A percentile compares a stretch with the other conserved stretches of the same genome.
Evolutionary conservation across 1,140 invertebrate species (phyloP).

Genomic region (Phthorimaea operculella): DNA sequence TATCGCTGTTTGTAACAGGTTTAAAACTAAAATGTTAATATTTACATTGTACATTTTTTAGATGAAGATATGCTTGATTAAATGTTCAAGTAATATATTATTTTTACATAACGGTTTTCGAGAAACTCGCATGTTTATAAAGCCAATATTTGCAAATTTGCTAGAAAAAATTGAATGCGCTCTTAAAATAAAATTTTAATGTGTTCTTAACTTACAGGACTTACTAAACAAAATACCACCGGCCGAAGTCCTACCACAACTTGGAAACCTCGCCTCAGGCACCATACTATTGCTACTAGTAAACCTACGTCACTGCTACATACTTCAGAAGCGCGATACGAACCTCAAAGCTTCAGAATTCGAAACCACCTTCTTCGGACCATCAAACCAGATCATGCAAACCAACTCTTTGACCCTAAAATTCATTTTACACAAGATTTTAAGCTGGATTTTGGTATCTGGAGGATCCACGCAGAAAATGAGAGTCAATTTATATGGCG

Average conservation of each 20-base stretch:
- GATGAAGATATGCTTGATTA: too few relatives aligned
- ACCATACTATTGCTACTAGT: slow-evolving; percentile 76
- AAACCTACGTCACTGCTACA: slow-evolving; percentile 76
- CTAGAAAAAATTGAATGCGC: too few relatives aligned
- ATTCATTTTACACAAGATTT: slow-evolving; percentile 75
- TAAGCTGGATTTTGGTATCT: slow-evolving; percentile 78
- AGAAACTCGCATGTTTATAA: too few relatives aligned
- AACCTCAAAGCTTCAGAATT: slow-evolving; percentile 49
- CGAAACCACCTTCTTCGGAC: slow-evolving; percentile 54
- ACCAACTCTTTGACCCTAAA: slow-evolving; percentile 74
- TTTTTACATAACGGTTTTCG: too few relatives aligned
- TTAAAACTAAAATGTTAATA: too few relatives aligned
- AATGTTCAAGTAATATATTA: too few relatives aligned
- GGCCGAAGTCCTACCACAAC: slow-evolving; percentile 72
- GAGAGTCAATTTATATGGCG: slow-evolving; percentile 83
- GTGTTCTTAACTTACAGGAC: too few relatives aligned
- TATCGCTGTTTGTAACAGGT: too few relatives aligned
- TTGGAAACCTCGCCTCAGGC: slow-evolving; percentile 76
- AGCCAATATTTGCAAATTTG: too few relatives aligned
- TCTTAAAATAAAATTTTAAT: too few relatives aligned
- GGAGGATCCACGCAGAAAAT: slow-evolving; percentile 82
- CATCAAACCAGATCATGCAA: slow-evolving; percentile 56
- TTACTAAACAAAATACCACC: slow-evolving; percentile 76
- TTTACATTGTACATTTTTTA: too few relatives aligned
- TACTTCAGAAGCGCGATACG: slow-evolving; percentile 57